These are phyloP conservation scores for Entosphenus tridentatus DNA, from an alignment of 2,113 vertebrate species.

Conservation along the genomic window DNA sequence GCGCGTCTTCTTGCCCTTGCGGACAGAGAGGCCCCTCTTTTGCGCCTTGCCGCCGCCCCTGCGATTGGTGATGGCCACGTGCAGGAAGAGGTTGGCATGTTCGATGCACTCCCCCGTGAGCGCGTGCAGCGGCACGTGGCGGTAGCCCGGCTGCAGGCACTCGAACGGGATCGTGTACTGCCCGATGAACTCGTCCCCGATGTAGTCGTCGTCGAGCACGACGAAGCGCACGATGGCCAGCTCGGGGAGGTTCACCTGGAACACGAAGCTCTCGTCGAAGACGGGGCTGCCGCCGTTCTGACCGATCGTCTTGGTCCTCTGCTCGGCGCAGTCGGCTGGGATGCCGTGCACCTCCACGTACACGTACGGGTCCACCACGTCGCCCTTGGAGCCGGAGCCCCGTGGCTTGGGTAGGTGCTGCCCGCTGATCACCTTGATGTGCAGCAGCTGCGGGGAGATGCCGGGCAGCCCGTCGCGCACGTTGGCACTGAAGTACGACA, in stretches of 20 bases:
- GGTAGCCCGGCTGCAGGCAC: slow-evolving; percentile 75
- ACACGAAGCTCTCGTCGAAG: slow-evolving; percentile 93
- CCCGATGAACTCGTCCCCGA: slow-evolving; percentile 93
- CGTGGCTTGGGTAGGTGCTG: slow-evolving; percentile 90
- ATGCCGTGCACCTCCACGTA: slow-evolving; percentile 87
- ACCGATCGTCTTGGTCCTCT: slow-evolving; percentile 73
- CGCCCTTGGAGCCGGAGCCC: slow-evolving; percentile 80
- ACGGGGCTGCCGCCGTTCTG: slow-evolving; percentile 87
- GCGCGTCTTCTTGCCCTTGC: slow-evolving; percentile 48
- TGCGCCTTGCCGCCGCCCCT: slow-evolving; percentile 77
- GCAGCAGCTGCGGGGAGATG: slow-evolving; percentile 60
- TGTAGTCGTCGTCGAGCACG: slow-evolving; percentile 83
- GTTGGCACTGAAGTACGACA: slow-evolving; percentile 89
- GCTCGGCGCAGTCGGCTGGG: slow-evolving; percentile 69
- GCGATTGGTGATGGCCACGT: slow-evolving; percentile 70
- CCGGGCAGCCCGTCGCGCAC: slow-evolving; percentile 77
- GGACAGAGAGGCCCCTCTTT: slow-evolving; percentile 53
- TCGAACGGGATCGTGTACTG: slow-evolving; percentile 77
- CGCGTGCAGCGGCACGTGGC: slow-evolving; percentile 62
- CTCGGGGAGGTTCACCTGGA: slow-evolving; percentile 81
- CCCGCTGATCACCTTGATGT: slow-evolving; percentile 86
- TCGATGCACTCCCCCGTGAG: slow-evolving; percentile 59
- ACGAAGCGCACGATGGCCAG: slow-evolving; percentile 81
- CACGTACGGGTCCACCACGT: slow-evolving; percentile 89
- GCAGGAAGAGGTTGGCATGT: slow-evolving; percentile 67